These are phyloP conservation scores for Vanacampus margaritifer DNA, from an alignment of 2,113 vertebrate genomes.

Conservation along the genomic window DNA sequence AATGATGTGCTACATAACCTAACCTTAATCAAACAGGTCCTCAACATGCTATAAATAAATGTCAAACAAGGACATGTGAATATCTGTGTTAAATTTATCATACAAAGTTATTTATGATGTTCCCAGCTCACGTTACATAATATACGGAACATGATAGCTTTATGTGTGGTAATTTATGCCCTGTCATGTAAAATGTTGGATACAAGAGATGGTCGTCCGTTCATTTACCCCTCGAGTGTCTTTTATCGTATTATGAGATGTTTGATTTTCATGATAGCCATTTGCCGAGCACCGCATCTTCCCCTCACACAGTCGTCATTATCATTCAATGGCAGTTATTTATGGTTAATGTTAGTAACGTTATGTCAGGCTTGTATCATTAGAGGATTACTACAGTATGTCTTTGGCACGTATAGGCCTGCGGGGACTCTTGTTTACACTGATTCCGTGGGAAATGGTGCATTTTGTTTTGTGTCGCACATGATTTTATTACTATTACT, in stretches of 20 bases:
- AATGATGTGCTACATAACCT: not conserved
- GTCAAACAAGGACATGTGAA: conserved; percentile 16
- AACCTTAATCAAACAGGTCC: not conserved
- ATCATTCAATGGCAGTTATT: conserved; percentile 13
- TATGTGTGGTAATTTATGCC: conserved; percentile 38
- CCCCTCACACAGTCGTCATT: conserved; percentile 37
- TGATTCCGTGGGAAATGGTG: conserved; percentile 36
- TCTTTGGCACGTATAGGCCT: not conserved
- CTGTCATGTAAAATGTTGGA: conserved; percentile 23
- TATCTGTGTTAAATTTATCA: conserved; percentile 13
- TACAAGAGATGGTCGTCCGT: conserved; percentile 8
- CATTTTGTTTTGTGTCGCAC: not conserved
- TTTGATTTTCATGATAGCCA: conserved; percentile 45
- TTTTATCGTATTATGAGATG: conserved; percentile 38
- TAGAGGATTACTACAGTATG: not conserved
- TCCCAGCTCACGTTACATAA: conserved; percentile 14
- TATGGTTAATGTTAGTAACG: conserved; percentile 33
- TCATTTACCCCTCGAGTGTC: conserved; percentile 6
- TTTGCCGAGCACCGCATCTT: conserved; percentile 15
- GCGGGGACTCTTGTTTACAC: conserved; percentile 2
- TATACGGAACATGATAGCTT: conserved; percentile 25
- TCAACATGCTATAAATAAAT: conserved; percentile 10
- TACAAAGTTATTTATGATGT: conserved; percentile 23
- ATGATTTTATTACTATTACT: not conserved
- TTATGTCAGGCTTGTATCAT: conserved; percentile 32